Percentiles rank a stretch among this genome's conserved stretches.
phyloP scores from a whole-genome alignment of 1,140 invertebrate species.

The Adelges cooleyi region DNA sequence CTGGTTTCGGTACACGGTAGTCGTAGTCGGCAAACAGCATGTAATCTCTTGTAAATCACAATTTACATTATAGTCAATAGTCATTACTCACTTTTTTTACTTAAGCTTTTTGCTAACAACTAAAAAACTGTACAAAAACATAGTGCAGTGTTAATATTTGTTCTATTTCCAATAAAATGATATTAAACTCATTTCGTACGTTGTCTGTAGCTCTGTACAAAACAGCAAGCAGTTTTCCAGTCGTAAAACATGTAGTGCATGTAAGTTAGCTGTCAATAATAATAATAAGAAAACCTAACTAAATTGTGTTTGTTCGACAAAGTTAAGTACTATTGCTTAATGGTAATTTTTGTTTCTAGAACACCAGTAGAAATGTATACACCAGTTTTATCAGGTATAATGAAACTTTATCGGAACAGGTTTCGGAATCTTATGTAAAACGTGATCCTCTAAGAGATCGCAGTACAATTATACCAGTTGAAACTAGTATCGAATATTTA shows the following conservation, averaged over 20 bases:
- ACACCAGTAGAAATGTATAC: not conserved
- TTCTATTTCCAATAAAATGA: too few relatives aligned
- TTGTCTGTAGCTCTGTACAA: not conserved
- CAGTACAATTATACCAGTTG: conserved; percentile 56
- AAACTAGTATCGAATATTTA: conserved; percentile 74
- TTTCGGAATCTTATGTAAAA: not conserved
- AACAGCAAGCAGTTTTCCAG: not conserved
- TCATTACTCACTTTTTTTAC: too few relatives aligned
- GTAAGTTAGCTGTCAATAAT: not conserved
- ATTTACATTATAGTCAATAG: too few relatives aligned
- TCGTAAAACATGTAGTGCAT: not conserved
- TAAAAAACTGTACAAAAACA: too few relatives aligned
- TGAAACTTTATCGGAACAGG: not conserved
- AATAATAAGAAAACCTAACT: too few relatives aligned
- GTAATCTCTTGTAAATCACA: too few relatives aligned
- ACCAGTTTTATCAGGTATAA: not conserved
- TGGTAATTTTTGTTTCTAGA: not conserved
- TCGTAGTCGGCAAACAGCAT: too few relatives aligned
- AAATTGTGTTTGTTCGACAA: too few relatives aligned
- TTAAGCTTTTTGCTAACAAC: too few relatives aligned
- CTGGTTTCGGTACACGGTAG: too few relatives aligned
- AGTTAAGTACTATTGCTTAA: too few relatives aligned
- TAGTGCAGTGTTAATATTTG: too few relatives aligned
- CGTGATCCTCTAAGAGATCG: conserved; percentile 50
- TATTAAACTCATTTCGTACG: conserved; percentile 3